Percentiles rank a stretch among this genome's conserved stretches.
These are phyloP conservation scores for Pteropus alecto DNA, from an alignment of 2,113 vertebrate species.

Conservation along the genomic window DNA sequence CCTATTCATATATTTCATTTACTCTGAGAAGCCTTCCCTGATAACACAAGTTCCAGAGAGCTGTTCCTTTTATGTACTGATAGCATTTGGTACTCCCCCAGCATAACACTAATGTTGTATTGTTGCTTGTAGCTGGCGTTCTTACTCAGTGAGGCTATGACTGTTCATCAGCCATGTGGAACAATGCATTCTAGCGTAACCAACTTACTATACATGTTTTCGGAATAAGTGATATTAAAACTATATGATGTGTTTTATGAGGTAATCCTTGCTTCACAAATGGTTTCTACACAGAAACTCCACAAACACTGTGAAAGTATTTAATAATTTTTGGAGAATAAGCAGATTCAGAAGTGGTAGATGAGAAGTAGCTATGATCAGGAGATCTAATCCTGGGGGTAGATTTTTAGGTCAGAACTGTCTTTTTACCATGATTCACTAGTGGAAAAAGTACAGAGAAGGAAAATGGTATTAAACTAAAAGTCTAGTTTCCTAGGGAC, in stretches of 20 bases:
- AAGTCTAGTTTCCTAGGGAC: not conserved
- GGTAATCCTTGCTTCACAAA: constrained; percentile 3
- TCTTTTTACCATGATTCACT: not conserved
- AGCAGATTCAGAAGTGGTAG: not conserved
- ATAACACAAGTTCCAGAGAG: not conserved
- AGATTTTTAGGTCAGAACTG: not conserved
- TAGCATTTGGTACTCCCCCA: not conserved
- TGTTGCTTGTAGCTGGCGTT: not conserved
- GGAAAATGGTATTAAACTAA: not conserved
- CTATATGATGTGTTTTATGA: not conserved
- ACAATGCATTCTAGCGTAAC: not conserved
- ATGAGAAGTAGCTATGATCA: not conserved
- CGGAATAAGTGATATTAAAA: not conserved
- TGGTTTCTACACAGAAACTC: not conserved
- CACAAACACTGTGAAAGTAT: not conserved
- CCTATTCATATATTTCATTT: not conserved
- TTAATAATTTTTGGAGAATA: not conserved
- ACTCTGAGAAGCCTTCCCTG: not conserved
- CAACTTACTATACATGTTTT: not conserved
- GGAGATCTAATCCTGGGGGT: not conserved
- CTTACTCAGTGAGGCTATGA: not conserved
- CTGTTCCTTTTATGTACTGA: not conserved
- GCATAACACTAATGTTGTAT: not conserved
- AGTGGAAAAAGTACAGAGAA: not conserved
- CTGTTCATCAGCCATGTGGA: not conserved